Conservation (phyloP, 2,888 invertebrate genomes). For the Hyposoter dolosus region DNA sequence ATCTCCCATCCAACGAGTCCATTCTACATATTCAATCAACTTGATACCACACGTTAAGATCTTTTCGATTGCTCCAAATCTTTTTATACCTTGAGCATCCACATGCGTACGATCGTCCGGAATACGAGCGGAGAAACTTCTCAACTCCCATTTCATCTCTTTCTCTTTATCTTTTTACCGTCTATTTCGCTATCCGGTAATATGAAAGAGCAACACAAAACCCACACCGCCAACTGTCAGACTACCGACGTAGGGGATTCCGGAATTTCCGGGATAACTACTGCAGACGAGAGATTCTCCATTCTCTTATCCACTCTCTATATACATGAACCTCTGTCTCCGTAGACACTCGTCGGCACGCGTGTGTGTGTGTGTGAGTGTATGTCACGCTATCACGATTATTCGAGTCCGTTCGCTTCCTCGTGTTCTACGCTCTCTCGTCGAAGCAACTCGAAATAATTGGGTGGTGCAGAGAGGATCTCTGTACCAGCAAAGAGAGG, state of each 20-base stretch:
- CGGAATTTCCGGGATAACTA: constrained; percentile 45
- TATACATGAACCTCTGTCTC: background rate
- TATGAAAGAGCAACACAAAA: constrained; percentile 52
- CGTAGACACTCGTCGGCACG: background rate
- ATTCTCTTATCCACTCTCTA: background rate
- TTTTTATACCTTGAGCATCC: background rate
- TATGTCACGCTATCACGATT: constrained; percentile 41
- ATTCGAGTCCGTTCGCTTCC: constrained; percentile 58
- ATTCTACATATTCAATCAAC: constrained; percentile 23
- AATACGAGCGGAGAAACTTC: constrained; percentile 15
- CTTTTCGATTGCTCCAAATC: constrained; percentile 2
- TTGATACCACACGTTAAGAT: constrained; percentile 21
- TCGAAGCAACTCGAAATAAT: constrained; percentile 70
- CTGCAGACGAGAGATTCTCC: constrained; percentile 34
- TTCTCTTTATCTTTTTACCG: background rate
- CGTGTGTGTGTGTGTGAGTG: background rate
- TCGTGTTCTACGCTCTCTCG: constrained; percentile 41
- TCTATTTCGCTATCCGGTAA: background rate
- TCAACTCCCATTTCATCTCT: background rate
- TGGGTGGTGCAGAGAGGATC: constrained; percentile 59
- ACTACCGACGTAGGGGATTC: background rate
- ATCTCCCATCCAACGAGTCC: background rate
- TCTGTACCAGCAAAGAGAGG: constrained; percentile 39
- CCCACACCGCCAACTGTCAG: constrained; percentile 26
- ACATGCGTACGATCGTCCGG: background rate